These are phyloP conservation scores for Icerya purchasi DNA, from an alignment of 2,888 invertebrate species.

Conservation along the genomic window DNA sequence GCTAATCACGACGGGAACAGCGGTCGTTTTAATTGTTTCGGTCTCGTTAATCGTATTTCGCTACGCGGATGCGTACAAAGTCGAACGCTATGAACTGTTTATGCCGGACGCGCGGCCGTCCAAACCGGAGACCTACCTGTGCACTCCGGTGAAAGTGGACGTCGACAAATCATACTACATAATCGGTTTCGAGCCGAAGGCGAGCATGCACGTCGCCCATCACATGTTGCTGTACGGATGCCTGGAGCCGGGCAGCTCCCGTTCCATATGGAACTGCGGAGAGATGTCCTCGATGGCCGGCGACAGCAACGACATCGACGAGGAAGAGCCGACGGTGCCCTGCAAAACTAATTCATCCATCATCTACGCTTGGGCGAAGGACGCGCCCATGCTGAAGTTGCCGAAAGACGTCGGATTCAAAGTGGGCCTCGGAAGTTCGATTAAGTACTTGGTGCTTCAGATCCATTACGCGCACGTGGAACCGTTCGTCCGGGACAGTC, in stretches of 20 bases:
- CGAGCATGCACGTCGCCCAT: slow-evolving; percentile 73
- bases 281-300: slow-evolving; percentile 58
- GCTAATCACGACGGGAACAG: background rate
- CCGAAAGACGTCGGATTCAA: slow-evolving; percentile 81
- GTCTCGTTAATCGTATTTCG: background rate
- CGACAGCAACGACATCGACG: slow-evolving; percentile 23
- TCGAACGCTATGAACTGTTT: slow-evolving; percentile 41
- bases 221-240: slow-evolving; percentile 88
- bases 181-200: slow-evolving; percentile 84
- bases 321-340: slow-evolving; percentile 28
- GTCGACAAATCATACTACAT: slow-evolving; percentile 56
- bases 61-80: slow-evolving; percentile 19
- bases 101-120: slow-evolving; percentile 68
- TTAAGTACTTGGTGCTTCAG: slow-evolving; percentile 79
- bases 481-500: slow-evolving; percentile 36
- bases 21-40: background rate
- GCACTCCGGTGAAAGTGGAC: slow-evolving; percentile 71
- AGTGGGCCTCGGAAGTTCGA: slow-evolving; percentile 59
- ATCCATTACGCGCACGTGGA: slow-evolving; percentile 46
- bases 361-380: slow-evolving; percentile 76
- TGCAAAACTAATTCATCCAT: slow-evolving; percentile 28
- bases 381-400: slow-evolving; percentile 58
- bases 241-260: slow-evolving; percentile 51
- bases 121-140: slow-evolving; percentile 77
- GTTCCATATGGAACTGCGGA: slow-evolving; percentile 74